Evolutionary conservation across 2,113 vertebrate species (phyloP).

Genomic region (Erythrolamprus reginae): DNA sequence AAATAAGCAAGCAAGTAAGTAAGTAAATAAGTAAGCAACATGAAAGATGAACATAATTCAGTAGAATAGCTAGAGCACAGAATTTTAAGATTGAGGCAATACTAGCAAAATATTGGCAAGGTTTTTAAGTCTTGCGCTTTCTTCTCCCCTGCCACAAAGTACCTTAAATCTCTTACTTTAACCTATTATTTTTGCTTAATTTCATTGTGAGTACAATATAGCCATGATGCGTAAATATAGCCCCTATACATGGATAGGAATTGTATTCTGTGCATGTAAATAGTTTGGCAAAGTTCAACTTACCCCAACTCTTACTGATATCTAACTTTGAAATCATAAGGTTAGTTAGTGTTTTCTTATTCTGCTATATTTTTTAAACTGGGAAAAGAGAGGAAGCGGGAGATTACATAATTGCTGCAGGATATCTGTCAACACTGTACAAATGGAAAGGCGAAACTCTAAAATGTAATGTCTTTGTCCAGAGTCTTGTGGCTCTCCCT

Average conservation of each 20-base stretch:
- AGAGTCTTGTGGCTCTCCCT: background rate
- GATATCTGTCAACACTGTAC: slow-evolving; percentile 41
- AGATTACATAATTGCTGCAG: slow-evolving; percentile 17
- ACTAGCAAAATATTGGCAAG: background rate
- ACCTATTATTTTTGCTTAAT: background rate
- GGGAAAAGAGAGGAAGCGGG: background rate
- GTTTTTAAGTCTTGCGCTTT: background rate
- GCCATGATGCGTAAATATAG: background rate
- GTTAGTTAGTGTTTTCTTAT: background rate
- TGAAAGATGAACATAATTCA: background rate
- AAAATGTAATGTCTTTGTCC: background rate
- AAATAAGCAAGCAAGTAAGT: no score
- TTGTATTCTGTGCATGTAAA: slow-evolving; percentile 55
- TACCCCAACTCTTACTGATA: background rate
- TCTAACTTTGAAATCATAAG: slow-evolving; percentile 21
- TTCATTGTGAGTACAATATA: background rate
- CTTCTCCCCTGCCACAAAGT: background rate
- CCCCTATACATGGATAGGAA: slow-evolving; percentile 44
- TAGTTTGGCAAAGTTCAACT: slow-evolving; percentile 43
- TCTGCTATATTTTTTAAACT: slow-evolving; percentile 33
- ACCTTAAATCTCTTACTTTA: background rate
- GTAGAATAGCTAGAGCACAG: background rate
- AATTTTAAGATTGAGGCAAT: background rate
- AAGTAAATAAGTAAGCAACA: no score
- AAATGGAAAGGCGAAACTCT: background rate